Evolutionary conservation across 2,797 vertebrate species (phyloP), one percentile per base, ranked within the genome.

Genomic region (Coendou prehensilis): DNA sequence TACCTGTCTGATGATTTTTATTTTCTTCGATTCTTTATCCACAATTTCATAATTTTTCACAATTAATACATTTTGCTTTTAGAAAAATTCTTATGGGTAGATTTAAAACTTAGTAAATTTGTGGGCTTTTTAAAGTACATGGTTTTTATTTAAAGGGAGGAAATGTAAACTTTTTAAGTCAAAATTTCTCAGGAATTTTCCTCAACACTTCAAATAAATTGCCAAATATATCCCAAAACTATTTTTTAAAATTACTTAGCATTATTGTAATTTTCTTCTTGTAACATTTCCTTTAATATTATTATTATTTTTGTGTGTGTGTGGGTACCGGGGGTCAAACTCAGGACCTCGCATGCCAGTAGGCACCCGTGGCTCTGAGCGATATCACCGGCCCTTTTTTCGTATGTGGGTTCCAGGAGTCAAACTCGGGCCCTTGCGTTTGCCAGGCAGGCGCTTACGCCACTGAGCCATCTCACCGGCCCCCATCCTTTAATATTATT

Each of bases 51-150:
- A 80, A 75, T 84, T 69, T 92, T 95, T 90, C 52, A 90, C 4
- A 86, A 73, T 37, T 22, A 93, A 81, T 10, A 89, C 5, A 85
- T 81, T 89, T 93, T 85, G 1, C 52, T 92, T 93, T 92, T 85
- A 81, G 59, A 88, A 93, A 87, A 78, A 45, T 13, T 93, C 45
- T 92, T 91, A 63, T 26, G 6, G 3, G n/a, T 88, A 95, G 89
- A 93, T 91, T 61, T 87, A 89, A 96, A 93, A 92, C 45, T 87
- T 63, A 59, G 75, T 54, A 82, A 90, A 87, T 71, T 45, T 94
- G 8, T 95, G n/a, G 9, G 15, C 5, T 82, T 63, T 87, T 45
- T 22, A 23, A 64, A 88, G 80, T 52, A 37, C 0, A 87, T 11
- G 14, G 0, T 76, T 91, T 94, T 80, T 76, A 75, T 88, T 97